Conservation (phyloP, 2,888 invertebrate species). For the Lobophora halterata region DNA sequence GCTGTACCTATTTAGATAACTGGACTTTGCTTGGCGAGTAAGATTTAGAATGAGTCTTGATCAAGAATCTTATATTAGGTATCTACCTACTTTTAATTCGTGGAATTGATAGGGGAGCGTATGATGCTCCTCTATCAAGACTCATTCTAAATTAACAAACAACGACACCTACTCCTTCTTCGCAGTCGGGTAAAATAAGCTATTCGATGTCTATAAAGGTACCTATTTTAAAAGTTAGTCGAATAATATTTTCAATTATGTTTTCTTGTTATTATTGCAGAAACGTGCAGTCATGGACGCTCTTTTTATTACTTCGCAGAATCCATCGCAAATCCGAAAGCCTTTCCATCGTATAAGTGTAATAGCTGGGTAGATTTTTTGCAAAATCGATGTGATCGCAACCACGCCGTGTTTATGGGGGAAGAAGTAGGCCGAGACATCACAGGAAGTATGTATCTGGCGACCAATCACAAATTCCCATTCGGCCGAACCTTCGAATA, state of each 20-base stretch:
- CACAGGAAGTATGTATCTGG: slow-evolving; percentile 79
- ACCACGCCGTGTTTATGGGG: slow-evolving; percentile 74
- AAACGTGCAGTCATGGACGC: slow-evolving; percentile 84
- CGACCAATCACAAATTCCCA: slow-evolving; percentile 76
- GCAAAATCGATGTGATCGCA: slow-evolving; percentile 32
- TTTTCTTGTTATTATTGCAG: slow-evolving; percentile 45
- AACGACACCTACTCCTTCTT: too few species aligned
- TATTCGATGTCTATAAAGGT: too few species aligned
- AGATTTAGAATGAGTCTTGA: too few species aligned
- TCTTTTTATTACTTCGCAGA: slow-evolving; percentile 82
- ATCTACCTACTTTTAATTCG: too few species aligned
- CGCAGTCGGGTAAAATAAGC: too few species aligned
- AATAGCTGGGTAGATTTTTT: slow-evolving; percentile 59
- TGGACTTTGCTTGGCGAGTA: too few species aligned
- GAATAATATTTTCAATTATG: not conserved
- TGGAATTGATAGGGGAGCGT: too few species aligned
- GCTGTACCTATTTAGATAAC: too few species aligned
- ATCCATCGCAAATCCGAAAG: slow-evolving; percentile 75
- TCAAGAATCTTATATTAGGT: too few species aligned
- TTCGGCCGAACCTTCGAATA: slow-evolving; percentile 60
- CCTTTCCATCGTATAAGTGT: slow-evolving; percentile 79
- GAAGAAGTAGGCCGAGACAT: slow-evolving; percentile 59
- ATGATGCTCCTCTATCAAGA: too few species aligned
- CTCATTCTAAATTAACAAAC: too few species aligned
- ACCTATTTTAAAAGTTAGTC: too few species aligned